Evolutionary conservation across 2,113 vertebrate genomes (phyloP).

Genomic region (Chionis minor): DNA sequence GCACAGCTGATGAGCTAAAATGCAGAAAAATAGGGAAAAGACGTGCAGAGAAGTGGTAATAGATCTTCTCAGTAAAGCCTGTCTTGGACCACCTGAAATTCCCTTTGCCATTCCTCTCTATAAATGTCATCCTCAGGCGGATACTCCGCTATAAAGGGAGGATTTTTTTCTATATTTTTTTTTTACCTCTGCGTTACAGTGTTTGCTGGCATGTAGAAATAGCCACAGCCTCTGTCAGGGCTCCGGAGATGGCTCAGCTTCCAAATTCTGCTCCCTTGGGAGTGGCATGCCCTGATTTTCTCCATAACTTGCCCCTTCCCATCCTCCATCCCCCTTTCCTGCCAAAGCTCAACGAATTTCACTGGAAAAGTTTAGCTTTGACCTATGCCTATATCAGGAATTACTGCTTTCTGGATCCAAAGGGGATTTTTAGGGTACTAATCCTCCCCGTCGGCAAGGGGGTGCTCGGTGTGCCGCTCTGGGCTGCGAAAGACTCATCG

Average conservation of each 20-base stretch:
- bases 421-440: not conserved
- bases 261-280: not conserved
- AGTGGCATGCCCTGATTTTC: not conserved
- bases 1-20: not conserved
- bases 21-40: not conserved
- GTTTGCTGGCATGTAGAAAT: not conserved
- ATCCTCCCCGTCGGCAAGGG: fast-evolving
- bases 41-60: not conserved
- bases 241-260: fast-evolving
- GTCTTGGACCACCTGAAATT: not conserved
- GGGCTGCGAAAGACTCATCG: not conserved
- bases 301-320: fast-evolving
- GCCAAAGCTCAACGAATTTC: fast-evolving
- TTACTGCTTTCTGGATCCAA: not conserved
- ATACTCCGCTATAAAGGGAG: not conserved
- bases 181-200: not conserved
- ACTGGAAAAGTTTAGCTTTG: not conserved
- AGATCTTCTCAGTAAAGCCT: not conserved
- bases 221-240: not conserved
- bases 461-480: fast-evolving
- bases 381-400: not conserved
- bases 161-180: not conserved
- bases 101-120: not conserved
- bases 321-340: not conserved
- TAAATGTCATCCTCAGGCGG: not conserved